Evolutionary conservation across 2,888 invertebrate species (phyloP).

Genomic region (Sphaeridia pumilis): DNA sequence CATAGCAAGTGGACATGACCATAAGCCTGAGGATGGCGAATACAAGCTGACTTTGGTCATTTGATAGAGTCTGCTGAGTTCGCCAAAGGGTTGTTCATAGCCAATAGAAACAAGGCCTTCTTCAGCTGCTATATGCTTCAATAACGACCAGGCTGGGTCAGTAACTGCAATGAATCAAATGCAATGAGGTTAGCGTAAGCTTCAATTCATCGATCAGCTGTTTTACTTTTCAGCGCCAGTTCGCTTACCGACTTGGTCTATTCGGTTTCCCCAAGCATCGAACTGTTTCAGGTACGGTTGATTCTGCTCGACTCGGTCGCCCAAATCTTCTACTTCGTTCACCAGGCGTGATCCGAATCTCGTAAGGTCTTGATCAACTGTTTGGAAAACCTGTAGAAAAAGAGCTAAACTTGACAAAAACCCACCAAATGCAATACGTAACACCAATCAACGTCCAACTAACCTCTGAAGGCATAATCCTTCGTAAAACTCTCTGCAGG

Average conservation of each 20-base stretch:
- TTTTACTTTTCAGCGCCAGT: background rate
- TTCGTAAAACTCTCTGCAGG: constrained; percentile 39
- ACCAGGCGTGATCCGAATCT: constrained; percentile 44
- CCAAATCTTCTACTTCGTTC: constrained; percentile 42
- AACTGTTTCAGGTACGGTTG: constrained; percentile 43
- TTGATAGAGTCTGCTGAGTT: constrained; percentile 42
- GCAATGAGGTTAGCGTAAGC: background rate
- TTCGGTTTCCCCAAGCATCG: constrained; percentile 46
- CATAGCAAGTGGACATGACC: constrained; percentile 49
- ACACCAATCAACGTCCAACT: background rate
- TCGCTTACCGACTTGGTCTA: constrained; percentile 41
- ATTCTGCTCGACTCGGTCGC: constrained; percentile 43
- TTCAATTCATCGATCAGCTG: too few relatives aligned
- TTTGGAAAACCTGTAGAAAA: constrained; percentile 11
- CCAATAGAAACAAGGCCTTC: constrained; percentile 46
- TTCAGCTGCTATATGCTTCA: constrained; percentile 45
- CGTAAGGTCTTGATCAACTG: constrained; percentile 39
- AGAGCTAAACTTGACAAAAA: too few relatives aligned
- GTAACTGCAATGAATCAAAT: constrained; percentile 39
- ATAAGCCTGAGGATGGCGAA: constrained; percentile 45
- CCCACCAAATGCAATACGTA: too few relatives aligned
- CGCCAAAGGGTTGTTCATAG: constrained; percentile 41
- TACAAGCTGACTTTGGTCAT: constrained; percentile 45
- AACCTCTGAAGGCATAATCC: constrained; percentile 39
- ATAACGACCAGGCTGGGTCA: constrained; percentile 44